Conservation (phyloP, 1,140 invertebrate genomes). For the Lepidurus arcticus region DNA sequence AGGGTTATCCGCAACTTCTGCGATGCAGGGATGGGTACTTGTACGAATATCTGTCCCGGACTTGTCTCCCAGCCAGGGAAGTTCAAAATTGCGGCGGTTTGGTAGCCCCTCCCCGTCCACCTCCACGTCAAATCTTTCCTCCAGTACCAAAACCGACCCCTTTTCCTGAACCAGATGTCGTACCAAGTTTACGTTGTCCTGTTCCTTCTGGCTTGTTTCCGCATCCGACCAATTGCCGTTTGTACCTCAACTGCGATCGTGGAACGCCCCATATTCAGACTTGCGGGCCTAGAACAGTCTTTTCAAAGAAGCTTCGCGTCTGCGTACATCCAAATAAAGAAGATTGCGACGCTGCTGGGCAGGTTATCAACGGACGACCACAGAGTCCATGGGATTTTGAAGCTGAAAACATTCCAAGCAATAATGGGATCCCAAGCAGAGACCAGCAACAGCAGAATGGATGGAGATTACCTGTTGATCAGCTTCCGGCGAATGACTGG, state of each 20-base stretch:
- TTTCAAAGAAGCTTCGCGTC: constrained; percentile 39
- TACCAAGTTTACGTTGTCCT: constrained; percentile 11
- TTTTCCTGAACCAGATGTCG: neutral
- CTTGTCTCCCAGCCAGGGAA: neutral
- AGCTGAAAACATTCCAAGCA: too few relatives aligned
- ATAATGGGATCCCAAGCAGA: too few relatives aligned
- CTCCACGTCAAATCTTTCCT: neutral
- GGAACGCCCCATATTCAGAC: constrained; percentile 40
- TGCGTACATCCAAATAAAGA: constrained; percentile 2
- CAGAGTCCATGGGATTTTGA: too few relatives aligned
- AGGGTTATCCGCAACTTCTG: neutral
- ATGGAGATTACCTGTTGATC: too few relatives aligned
- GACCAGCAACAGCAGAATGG: too few relatives aligned
- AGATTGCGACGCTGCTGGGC: neutral
- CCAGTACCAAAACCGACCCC: neutral
- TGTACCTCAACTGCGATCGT: constrained; percentile 41
- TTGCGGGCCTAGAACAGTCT: constrained; percentile 60
- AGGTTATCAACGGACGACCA: too few relatives aligned
- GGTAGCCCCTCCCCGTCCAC: neutral
- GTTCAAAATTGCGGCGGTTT: neutral
- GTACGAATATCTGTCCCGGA: neutral
- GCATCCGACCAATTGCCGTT: constrained; percentile 36
- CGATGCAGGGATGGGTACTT: neutral
- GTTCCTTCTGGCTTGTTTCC: constrained; percentile 35
- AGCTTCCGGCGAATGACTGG: too few relatives aligned